Evolutionary conservation across 2,888 invertebrate species (phyloP).

Genomic region (Ligdia adustata): DNA sequence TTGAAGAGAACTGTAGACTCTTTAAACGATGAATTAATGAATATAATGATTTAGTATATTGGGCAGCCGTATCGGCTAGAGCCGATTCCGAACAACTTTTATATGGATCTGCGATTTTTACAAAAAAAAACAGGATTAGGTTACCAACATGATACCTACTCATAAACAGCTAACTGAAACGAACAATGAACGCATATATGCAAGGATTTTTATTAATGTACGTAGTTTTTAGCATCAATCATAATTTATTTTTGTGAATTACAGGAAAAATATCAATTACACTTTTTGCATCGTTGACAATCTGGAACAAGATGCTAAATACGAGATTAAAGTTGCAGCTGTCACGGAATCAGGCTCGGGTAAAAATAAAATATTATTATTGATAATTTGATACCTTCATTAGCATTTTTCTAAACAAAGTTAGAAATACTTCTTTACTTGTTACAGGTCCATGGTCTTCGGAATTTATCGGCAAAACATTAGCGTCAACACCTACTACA

Average conservation of each 20-base stretch:
- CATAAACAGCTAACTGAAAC: too few species aligned
- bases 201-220: too few species aligned
- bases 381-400: background rate
- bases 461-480: slow-evolving; percentile 89
- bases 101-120: too few species aligned
- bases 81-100: too few species aligned
- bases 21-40: too few species aligned
- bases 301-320: slow-evolving; percentile 89
- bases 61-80: too few species aligned
- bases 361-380: slow-evolving; percentile 34
- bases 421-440: slow-evolving; percentile 6
- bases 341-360: slow-evolving; percentile 88
- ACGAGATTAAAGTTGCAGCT: slow-evolving; percentile 91
- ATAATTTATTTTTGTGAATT: slow-evolving; percentile 31
- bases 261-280: slow-evolving; percentile 79
- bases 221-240: too few species aligned
- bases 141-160: too few species aligned
- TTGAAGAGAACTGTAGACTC: too few species aligned
- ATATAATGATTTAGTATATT: too few species aligned
- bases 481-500: slow-evolving; percentile 81
- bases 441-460: slow-evolving; percentile 89
- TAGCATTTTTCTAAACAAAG: slow-evolving; percentile 12
- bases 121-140: too few species aligned
- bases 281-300: slow-evolving; percentile 87
- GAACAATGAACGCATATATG: too few species aligned